These are phyloP conservation scores for Oxyteleia sp. DNA, from an alignment of 2,888 invertebrate species.

Conservation along the genomic window DNA sequence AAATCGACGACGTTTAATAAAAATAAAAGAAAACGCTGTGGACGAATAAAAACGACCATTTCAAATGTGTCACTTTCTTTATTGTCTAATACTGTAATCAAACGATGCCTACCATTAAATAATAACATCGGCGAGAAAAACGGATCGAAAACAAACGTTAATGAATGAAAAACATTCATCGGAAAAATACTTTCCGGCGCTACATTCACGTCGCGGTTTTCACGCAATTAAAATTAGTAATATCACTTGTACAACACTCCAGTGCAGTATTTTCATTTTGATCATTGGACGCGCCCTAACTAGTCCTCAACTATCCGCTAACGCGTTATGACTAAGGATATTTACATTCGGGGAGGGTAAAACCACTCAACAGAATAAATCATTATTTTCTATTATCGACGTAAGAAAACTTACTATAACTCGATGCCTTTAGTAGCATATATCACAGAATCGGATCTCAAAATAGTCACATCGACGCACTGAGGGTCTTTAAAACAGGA, in stretches of 20 bases:
- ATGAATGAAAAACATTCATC: conserved; percentile 22
- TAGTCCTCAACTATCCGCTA: conserved; percentile 45
- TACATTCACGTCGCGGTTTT: neutral
- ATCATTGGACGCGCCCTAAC: conserved; percentile 56
- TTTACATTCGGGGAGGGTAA: conserved; percentile 73
- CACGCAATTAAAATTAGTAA: conserved; percentile 49
- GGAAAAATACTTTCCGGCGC: conserved; percentile 33
- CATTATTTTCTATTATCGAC: conserved; percentile 62
- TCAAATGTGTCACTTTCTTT: conserved; percentile 59
- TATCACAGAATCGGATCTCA: conserved; percentile 84
- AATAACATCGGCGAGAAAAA: conserved; percentile 31
- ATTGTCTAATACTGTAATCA: conserved; percentile 70
- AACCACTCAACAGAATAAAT: conserved; percentile 67
- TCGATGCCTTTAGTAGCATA: conserved; percentile 84
- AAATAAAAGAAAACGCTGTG: too few relatives aligned
- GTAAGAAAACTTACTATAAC: conserved; percentile 71
- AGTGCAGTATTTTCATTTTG: conserved; percentile 59
- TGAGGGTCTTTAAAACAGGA: conserved; percentile 66
- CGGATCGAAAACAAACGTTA: conserved; percentile 8
- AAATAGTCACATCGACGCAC: conserved; percentile 63
- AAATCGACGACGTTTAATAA: too few relatives aligned
- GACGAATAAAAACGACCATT: conserved; percentile 25
- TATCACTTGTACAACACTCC: conserved; percentile 70
- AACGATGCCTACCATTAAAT: conserved; percentile 44
- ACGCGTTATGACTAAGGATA: conserved; percentile 70